These are phyloP conservation scores for Empidonax alnorum DNA, from an alignment of 2,113 vertebrate species.

Conservation along the genomic window DNA sequence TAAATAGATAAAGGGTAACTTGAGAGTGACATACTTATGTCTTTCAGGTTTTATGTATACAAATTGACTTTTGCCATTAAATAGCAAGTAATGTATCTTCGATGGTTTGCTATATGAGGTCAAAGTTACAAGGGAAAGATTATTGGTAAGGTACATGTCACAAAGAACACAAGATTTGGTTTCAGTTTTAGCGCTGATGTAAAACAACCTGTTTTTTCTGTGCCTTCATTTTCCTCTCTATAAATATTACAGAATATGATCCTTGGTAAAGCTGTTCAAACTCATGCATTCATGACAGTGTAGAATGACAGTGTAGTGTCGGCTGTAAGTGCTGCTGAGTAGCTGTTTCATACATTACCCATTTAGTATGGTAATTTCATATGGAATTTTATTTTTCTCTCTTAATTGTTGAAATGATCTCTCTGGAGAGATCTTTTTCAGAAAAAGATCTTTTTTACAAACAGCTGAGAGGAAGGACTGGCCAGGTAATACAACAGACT, in stretches of 20 bases:
- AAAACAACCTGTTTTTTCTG: neutral
- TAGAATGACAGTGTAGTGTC: neutral
- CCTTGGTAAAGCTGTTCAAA: neutral
- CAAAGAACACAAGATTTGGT: neutral
- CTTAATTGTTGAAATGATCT: constrained; percentile 7
- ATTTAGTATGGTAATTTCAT: neutral
- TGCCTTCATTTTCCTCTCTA: neutral
- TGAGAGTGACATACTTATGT: constrained; percentile 1
- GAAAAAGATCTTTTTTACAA: neutral
- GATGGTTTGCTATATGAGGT: neutral
- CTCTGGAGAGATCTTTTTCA: neutral
- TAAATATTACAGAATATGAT: neutral
- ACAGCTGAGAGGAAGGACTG: neutral
- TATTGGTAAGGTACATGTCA: neutral
- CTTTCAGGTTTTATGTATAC: neutral
- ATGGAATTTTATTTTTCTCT: neutral
- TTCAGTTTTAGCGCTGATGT: neutral
- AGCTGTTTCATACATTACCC: neutral
- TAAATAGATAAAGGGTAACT: constrained; percentile 38
- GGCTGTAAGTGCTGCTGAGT: neutral
- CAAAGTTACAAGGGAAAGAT: neutral
- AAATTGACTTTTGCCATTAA: constrained; percentile 1
- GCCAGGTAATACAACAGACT: neutral
- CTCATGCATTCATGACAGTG: neutral
- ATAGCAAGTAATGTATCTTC: neutral